These are phyloP conservation scores for Phyto melanocephala DNA, from an alignment of 2,888 invertebrate species.

Conservation along the genomic window DNA sequence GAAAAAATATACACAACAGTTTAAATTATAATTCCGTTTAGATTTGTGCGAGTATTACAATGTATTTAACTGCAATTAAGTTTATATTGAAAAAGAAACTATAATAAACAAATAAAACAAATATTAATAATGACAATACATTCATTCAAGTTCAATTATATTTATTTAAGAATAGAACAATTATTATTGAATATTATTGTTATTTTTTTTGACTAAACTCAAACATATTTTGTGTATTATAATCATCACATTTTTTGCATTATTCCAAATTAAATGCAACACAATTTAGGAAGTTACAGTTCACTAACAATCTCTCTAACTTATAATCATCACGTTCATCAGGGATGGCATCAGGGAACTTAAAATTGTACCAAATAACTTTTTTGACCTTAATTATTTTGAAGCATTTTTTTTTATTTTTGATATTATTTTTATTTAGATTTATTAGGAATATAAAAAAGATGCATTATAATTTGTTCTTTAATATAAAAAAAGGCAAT, in stretches of 20 bases:
- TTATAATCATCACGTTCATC: too few relatives aligned
- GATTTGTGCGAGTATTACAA: not conserved
- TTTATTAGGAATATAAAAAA: too few relatives aligned
- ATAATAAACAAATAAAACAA: not conserved
- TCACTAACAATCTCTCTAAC: not conserved
- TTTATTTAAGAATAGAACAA: not conserved
- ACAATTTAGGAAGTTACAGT: not conserved
- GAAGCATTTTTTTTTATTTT: too few relatives aligned
- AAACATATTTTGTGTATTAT: not conserved
- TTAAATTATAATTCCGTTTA: not conserved
- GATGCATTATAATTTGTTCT: too few relatives aligned
- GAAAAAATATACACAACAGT: too few relatives aligned
- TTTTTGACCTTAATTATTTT: too few relatives aligned
- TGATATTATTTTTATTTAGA: too few relatives aligned
- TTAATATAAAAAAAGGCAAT: too few relatives aligned
- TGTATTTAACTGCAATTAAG: not conserved
- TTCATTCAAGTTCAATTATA: conserved; percentile 11
- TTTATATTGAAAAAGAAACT: not conserved
- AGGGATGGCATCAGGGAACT: too few relatives aligned
- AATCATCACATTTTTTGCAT: not conserved
- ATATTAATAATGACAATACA: not conserved
- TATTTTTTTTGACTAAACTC: not conserved
- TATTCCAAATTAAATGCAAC: not conserved
- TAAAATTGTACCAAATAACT: too few relatives aligned
- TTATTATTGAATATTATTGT: not conserved